phyloP scores from a whole-genome alignment of 2,797 vertebrate genomes.

The Falco biarmicus region DNA sequence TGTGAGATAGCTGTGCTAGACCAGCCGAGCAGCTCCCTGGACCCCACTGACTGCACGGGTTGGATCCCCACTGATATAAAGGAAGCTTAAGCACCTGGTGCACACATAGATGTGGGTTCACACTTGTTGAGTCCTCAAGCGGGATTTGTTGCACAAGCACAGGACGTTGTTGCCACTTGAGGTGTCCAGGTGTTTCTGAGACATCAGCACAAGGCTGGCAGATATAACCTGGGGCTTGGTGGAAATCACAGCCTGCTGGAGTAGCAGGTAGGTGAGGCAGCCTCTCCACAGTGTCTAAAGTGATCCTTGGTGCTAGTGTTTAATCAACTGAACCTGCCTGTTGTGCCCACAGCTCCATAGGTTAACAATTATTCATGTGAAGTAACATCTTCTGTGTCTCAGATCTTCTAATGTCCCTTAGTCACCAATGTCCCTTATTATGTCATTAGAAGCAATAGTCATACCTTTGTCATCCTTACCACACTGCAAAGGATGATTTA shows the following conservation, averaged over 20 bases:
- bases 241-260: neutral
- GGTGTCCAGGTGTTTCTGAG: neutral
- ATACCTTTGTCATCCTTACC: neutral
- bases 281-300: neutral
- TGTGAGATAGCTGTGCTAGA: neutral
- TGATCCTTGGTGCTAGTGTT: neutral
- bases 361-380: neutral
- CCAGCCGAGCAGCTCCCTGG: neutral
- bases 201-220: neutral
- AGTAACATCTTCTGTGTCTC: neutral
- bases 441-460: neutral
- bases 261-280: neutral
- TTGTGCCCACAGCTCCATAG: neutral
- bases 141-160: neutral
- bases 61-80: neutral
- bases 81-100: neutral
- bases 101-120: neutral
- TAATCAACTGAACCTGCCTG: neutral
- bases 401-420: neutral
- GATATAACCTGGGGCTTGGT: neutral
- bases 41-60: neutral
- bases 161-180: neutral
- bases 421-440: neutral
- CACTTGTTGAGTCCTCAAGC: neutral
- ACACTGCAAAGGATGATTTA: neutral